Evolutionary conservation across 1,140 invertebrate species (phyloP).

Genomic region (Trichomalopsis sarcophagae): DNA sequence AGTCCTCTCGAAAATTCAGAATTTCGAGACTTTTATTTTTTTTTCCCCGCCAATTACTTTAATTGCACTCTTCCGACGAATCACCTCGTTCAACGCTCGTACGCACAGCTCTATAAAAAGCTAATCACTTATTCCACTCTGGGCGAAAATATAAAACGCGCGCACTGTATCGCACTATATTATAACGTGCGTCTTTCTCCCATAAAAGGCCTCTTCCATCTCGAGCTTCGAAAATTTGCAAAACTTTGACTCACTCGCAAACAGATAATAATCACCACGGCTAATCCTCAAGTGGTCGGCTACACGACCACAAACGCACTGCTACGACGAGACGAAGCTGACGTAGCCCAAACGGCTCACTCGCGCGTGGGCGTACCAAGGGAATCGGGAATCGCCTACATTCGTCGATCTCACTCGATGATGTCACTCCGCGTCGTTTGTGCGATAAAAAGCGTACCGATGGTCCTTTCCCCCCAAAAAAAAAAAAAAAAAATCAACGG

Average conservation of each 20-base stretch:
- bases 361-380: not conserved
- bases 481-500: too few relatives aligned
- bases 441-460: too few relatives aligned
- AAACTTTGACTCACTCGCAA: not conserved
- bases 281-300: not conserved
- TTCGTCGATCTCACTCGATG: not conserved
- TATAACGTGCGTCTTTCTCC: not conserved
- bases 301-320: not conserved
- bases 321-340: not conserved
- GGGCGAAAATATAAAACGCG: not conserved
- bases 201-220: not conserved
- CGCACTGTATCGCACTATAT: not conserved
- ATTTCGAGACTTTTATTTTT: not conserved
- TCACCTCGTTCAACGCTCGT: not conserved
- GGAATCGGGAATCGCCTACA: conserved; percentile 7
- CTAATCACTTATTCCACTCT: not conserved
- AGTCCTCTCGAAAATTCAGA: not conserved
- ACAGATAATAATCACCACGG: not conserved
- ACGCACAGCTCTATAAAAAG: not conserved
- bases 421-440: not conserved
- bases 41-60: not conserved
- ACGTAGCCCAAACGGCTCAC: not conserved
- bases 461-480: too few relatives aligned
- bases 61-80: not conserved
- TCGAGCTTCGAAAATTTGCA: too few relatives aligned